Evolutionary conservation across 2,113 vertebrate genomes (phyloP).

Genomic region (Collichthys lucidus): DNA sequence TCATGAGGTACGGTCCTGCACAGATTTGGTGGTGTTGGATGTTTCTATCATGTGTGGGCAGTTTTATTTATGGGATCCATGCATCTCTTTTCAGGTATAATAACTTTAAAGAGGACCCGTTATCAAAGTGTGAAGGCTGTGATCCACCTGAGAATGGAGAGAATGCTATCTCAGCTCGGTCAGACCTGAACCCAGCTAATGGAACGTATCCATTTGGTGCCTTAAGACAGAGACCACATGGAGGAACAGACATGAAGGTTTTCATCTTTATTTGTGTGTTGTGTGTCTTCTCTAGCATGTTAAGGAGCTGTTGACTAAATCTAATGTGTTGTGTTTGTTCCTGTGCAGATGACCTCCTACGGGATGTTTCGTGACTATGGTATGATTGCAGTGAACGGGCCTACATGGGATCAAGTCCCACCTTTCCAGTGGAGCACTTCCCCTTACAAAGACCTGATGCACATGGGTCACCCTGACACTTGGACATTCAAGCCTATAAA

Average conservation of each 20-base stretch:
- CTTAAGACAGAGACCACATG: slow-evolving; percentile 90
- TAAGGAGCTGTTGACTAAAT: slow-evolving; percentile 6
- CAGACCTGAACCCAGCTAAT: slow-evolving; percentile 91
- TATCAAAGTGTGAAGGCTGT: slow-evolving; percentile 88
- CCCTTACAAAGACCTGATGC: slow-evolving; percentile 85
- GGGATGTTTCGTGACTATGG: slow-evolving; percentile 82
- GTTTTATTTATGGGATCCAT: not conserved
- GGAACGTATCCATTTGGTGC: slow-evolving; percentile 95
- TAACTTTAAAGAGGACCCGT: slow-evolving; percentile 89
- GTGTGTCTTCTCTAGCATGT: not conserved
- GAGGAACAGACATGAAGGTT: slow-evolving; percentile 95
- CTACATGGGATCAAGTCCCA: slow-evolving; percentile 91
- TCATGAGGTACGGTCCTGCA: slow-evolving; percentile 90
- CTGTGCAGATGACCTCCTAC: slow-evolving; percentile 88
- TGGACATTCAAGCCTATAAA: slow-evolving; percentile 90
- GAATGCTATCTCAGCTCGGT: slow-evolving; percentile 93
- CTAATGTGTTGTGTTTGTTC: slow-evolving; percentile 17
- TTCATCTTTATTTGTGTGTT: slow-evolving; percentile 14
- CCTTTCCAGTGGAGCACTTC: slow-evolving; percentile 94
- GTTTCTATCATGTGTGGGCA: not conserved
- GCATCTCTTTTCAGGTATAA: slow-evolving; percentile 87
- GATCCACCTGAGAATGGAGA: slow-evolving; percentile 88
- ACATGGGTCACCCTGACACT: slow-evolving; percentile 95
- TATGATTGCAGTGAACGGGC: slow-evolving; percentile 89
- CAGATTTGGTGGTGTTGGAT: not conserved